Base-by-base conservation (phyloP, 2,113 vertebrate genomes). In the Pyxicephalus adspersus region DNA sequence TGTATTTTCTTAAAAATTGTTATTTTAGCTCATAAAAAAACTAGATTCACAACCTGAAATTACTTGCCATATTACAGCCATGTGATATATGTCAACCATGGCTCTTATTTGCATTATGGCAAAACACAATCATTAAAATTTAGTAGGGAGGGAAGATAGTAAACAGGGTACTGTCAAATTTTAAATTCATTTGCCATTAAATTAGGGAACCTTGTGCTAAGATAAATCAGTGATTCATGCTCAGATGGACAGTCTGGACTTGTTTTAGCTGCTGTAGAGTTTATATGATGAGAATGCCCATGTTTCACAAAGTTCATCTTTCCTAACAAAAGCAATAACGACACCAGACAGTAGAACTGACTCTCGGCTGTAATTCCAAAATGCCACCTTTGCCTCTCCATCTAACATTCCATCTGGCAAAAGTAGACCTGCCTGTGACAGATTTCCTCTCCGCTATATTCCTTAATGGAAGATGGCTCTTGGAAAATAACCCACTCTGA, bases 401-500 rank as follows among this genome's bases (percentile, higher is more conserved):
- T 64, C 50, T 31, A 55, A 68, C 60, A 20, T 64, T 65, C 57
- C 70, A 81, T 81, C 79, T 81, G 79, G 61, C 79, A 74, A 74
- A 74, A 38, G 22, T 3, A 73, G 50, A 65, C 60, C 70, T 31
- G 61, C 70, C 19, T 70, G 57, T 74, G 68, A 74, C 70, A 81
- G 68, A 73, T 34, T 65, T 34, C 28, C 34, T 81, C 60, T n/a
- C 50, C n/a, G 20, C 66, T 81, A 45, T 64, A n/a, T 74, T 73
- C 51, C 50, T 55, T 81, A 81, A 81, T 73, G 67, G 60, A 54
- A 58, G 78, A 34, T 3, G 28, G 61, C 60, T 74, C n/a, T 74
- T 81, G 71, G 79, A 64, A 73, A 45, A 38, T 73, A 72, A 66
- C 68, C 75, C 79, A 52, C 29, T 81, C 65, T 65, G 60, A 81